Percentiles rank a stretch among this genome's conserved stretches.
phyloP scores from a whole-genome alignment of 1,140 invertebrate genomes.

The Triops cancriformis region DNA sequence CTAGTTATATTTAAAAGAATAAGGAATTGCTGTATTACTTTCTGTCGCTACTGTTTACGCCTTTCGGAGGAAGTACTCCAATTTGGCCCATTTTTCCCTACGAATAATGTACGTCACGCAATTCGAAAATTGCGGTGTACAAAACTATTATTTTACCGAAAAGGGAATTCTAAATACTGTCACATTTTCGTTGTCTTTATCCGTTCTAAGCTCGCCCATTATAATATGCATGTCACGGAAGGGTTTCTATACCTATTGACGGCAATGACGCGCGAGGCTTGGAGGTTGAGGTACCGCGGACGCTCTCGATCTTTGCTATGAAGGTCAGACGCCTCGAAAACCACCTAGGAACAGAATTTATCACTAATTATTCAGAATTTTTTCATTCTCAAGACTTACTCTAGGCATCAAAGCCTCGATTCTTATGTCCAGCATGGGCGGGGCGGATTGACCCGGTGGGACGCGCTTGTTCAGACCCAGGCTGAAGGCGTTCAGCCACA shows the following conservation, averaged over 20 bases:
- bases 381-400: constrained; percentile 44
- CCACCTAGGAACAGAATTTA: constrained; percentile 35
- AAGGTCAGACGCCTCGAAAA: constrained; percentile 50
- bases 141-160: no score
- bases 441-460: constrained; percentile 35
- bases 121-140: no score
- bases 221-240: no score
- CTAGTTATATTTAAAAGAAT: neutral
- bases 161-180: no score
- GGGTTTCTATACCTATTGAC: constrained; percentile 56
- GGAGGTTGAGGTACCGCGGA: constrained; percentile 68
- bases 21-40: no score
- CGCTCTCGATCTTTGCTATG: constrained; percentile 63
- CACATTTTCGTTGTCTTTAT: no score
- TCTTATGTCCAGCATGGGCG: constrained; percentile 62
- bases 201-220: no score
- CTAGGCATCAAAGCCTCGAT: constrained; percentile 84
- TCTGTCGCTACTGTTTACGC: no score
- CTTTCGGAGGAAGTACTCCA: no score
- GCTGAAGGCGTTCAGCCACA: constrained; percentile 91
- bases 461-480: constrained; percentile 74
- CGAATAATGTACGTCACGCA: no score
- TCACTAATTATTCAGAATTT: no score
- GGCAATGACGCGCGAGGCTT: constrained; percentile 65
- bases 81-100: no score